These are phyloP conservation scores for Oligia fasciuncula DNA, from an alignment of 2,888 invertebrate species.

Conservation along the genomic window DNA sequence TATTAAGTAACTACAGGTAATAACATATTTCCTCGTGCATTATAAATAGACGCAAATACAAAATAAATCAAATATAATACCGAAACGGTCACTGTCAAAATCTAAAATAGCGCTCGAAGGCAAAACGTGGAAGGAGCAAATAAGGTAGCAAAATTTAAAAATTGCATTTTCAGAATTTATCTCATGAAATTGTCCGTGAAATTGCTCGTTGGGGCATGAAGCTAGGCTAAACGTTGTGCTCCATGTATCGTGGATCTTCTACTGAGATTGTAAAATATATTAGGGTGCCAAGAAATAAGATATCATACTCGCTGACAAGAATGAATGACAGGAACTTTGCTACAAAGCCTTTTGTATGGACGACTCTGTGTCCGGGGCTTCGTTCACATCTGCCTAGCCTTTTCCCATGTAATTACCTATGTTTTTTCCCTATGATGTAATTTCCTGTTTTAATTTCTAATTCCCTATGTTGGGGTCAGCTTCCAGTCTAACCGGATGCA, in stretches of 20 bases:
- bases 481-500: too few relatives aligned
- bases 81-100: conserved; percentile 45
- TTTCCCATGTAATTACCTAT: too few relatives aligned
- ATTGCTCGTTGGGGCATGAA: conserved; percentile 70
- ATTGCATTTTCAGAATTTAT: conserved; percentile 71
- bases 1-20: not conserved
- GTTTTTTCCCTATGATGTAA: too few relatives aligned
- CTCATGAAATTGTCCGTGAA: conserved; percentile 73
- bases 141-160: conserved; percentile 68
- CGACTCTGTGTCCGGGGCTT: not conserved
- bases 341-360: conserved; percentile 4
- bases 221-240: conserved; percentile 66
- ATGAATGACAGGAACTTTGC: conserved; percentile 28
- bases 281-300: conserved; percentile 52
- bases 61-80: conserved; percentile 46
- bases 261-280: conserved; percentile 64
- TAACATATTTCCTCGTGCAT: conserved; percentile 4
- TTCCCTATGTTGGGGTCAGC: too few relatives aligned
- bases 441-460: too few relatives aligned
- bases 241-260: conserved; percentile 65
- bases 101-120: conserved; percentile 44
- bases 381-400: too few relatives aligned
- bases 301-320: conserved; percentile 41
- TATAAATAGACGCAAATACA: conserved; percentile 19
- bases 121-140: conserved; percentile 56